Evolutionary conservation across 1,140 invertebrate genomes (phyloP).

Genomic region (Drosophila leontia): DNA sequence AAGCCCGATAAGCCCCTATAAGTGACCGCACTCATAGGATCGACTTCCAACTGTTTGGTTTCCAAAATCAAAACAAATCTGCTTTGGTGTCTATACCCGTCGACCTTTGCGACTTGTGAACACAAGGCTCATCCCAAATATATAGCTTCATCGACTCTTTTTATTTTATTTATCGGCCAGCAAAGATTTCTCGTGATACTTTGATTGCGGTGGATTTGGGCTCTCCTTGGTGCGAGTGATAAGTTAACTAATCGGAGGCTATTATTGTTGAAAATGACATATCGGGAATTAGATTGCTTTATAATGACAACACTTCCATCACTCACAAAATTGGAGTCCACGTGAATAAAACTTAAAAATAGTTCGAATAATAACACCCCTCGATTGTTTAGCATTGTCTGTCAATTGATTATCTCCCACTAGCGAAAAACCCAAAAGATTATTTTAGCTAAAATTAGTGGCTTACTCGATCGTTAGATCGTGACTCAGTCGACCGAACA

Average conservation of each 20-base stretch:
- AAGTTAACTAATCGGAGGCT: slow-evolving; percentile 81
- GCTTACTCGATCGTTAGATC: slow-evolving; percentile 24
- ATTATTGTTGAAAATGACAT: slow-evolving; percentile 83
- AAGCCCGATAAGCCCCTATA: slow-evolving; percentile 66
- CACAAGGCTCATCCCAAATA: slow-evolving; percentile 23
- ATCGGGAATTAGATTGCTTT: slow-evolving; percentile 83
- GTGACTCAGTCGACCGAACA: slow-evolving; percentile 24
- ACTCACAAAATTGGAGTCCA: slow-evolving; percentile 30
- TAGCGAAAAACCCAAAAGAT: slow-evolving; percentile 44
- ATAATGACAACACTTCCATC: slow-evolving; percentile 72
- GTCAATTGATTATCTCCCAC: slow-evolving; percentile 19
- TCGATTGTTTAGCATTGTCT: slow-evolving; percentile 37
- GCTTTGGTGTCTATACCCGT: slow-evolving; percentile 1
- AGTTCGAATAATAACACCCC: slow-evolving; percentile 27
- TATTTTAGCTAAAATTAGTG: slow-evolving; percentile 43
- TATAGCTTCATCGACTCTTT: not conserved
- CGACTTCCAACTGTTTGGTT: slow-evolving; percentile 28
- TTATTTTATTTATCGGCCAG: slow-evolving; percentile 21
- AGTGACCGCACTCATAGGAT: slow-evolving; percentile 44
- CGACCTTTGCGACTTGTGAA: slow-evolving; percentile 19
- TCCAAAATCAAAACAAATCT: slow-evolving; percentile 51
- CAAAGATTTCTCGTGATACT: not conserved
- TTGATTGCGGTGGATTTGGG: not conserved
- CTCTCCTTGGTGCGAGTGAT: slow-evolving; percentile 45
- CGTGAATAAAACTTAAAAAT: slow-evolving; percentile 29